These are phyloP conservation scores for Argyra leucocephala DNA, from an alignment of 2,888 invertebrate species.

Conservation along the genomic window DNA sequence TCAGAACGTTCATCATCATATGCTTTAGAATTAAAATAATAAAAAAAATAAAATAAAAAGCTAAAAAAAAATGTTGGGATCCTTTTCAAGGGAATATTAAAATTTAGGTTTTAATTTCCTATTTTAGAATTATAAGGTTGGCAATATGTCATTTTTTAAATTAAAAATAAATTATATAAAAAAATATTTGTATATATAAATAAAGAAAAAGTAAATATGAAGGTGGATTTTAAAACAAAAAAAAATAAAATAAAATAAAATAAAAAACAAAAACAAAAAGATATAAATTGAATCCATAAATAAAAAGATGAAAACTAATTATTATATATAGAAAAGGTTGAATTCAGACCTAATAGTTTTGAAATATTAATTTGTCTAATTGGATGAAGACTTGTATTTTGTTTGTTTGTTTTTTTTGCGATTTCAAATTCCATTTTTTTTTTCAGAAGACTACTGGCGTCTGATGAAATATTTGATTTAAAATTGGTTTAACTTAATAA, in stretches of 20 bases:
- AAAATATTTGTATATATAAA: background rate
- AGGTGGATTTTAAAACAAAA: background rate
- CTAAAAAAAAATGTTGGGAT: no score
- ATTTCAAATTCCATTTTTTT: background rate
- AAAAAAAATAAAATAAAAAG: no score
- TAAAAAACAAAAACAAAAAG: no score
- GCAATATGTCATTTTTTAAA: slow-evolving; percentile 3
- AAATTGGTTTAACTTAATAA: no score
- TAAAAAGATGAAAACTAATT: background rate
- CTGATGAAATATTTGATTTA: no score
- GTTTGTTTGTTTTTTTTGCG: background rate
- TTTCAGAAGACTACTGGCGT: background rate
- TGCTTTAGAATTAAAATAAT: no score
- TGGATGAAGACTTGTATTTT: background rate
- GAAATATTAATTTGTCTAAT: background rate
- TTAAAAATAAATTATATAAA: background rate
- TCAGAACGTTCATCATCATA: background rate
- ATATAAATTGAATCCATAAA: background rate
- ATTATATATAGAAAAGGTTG: no score
- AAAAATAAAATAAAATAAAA: background rate
- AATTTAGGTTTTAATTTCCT: background rate
- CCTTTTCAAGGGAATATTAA: background rate
- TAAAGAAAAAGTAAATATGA: background rate
- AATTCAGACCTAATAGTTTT: background rate
- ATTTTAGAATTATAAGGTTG: background rate